Conservation (phyloP, 2,888 invertebrate species). For the Beris morrisii region DNA sequence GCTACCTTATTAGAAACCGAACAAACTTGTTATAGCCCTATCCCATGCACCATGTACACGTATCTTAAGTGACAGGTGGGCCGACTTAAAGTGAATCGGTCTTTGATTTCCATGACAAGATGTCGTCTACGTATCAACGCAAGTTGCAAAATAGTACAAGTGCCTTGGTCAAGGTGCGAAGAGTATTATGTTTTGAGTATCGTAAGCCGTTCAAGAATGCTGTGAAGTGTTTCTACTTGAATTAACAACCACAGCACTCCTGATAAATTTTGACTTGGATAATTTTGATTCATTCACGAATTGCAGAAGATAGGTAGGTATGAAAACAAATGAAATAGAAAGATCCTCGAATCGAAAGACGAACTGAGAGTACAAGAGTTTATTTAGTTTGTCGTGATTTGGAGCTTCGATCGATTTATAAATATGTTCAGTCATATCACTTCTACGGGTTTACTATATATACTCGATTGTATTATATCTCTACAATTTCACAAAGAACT, state of each 20-base stretch:
- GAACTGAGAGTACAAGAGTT: slow-evolving; percentile 10
- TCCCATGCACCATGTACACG: background rate
- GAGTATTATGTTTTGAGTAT: slow-evolving; percentile 17
- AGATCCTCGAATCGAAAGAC: background rate
- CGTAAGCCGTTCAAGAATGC: slow-evolving; percentile 24
- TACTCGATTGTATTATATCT: no score
- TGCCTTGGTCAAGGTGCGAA: slow-evolving; percentile 22
- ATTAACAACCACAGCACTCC: slow-evolving; percentile 28
- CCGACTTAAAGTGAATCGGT: slow-evolving; percentile 9
- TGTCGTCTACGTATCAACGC: background rate
- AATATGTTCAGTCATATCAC: slow-evolving; percentile 9
- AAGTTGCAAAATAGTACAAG: slow-evolving; percentile 24
- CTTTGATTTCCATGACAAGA: slow-evolving; percentile 20
- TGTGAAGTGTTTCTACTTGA: slow-evolving; percentile 26
- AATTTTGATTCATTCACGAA: slow-evolving; percentile 16
- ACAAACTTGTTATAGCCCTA: slow-evolving; percentile 8
- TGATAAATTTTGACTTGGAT: slow-evolving; percentile 15
- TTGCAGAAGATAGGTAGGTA: background rate
- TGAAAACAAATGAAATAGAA: background rate
- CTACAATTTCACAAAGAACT: no score
- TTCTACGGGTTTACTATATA: no score
- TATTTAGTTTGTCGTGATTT: slow-evolving; percentile 30
- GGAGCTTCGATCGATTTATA: slow-evolving; percentile 26
- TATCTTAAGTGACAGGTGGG: slow-evolving; percentile 22
- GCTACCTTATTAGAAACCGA: slow-evolving; percentile 25